phyloP scores from a whole-genome alignment of 2,797 vertebrate species.

The Hydrolagus colliei region DNA sequence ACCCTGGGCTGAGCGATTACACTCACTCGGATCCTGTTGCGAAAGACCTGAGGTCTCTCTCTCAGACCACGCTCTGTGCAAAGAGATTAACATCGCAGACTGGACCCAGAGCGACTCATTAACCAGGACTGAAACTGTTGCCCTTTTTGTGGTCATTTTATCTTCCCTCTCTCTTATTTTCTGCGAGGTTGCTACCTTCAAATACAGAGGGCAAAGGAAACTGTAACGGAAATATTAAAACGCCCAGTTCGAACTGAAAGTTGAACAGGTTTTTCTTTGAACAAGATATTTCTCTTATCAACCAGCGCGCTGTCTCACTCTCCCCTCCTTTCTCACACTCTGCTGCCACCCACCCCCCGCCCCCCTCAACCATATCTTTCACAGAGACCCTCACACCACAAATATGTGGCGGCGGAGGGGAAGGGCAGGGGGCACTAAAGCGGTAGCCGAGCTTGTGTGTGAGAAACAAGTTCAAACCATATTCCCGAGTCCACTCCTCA shows the following conservation, averaged over 20 bases:
- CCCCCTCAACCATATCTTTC: neutral
- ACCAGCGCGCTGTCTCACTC: neutral
- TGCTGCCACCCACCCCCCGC: neutral
- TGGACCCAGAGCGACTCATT: constrained; percentile 14
- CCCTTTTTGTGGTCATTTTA: constrained; percentile 15
- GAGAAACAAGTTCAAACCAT: constrained; percentile 30
- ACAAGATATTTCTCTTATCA: neutral
- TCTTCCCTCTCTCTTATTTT: neutral
- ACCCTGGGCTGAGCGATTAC: constrained; percentile 1
- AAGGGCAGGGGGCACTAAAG: too few species aligned
- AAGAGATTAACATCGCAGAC: constrained; percentile 21
- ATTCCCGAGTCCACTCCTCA: neutral
- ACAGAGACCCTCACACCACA: neutral
- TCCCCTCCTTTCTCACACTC: neutral
- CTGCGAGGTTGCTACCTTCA: constrained; percentile 3
- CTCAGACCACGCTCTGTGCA: constrained; percentile 18
- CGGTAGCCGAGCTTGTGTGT: neutral
- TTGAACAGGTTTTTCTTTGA: neutral
- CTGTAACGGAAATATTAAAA: constrained; percentile 30
- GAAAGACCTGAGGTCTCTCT: constrained; percentile 26
- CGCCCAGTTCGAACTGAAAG: constrained; percentile 17
- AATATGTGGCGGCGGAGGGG: neutral
- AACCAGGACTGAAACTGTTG: constrained; percentile 17
- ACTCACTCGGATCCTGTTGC: constrained; percentile 20
- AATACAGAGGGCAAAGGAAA: constrained; percentile 22